Percentiles rank a stretch among this genome's conserved stretches.
phyloP scores from a whole-genome alignment of 2,113 vertebrate species.

The Bubalus kerabau region DNA sequence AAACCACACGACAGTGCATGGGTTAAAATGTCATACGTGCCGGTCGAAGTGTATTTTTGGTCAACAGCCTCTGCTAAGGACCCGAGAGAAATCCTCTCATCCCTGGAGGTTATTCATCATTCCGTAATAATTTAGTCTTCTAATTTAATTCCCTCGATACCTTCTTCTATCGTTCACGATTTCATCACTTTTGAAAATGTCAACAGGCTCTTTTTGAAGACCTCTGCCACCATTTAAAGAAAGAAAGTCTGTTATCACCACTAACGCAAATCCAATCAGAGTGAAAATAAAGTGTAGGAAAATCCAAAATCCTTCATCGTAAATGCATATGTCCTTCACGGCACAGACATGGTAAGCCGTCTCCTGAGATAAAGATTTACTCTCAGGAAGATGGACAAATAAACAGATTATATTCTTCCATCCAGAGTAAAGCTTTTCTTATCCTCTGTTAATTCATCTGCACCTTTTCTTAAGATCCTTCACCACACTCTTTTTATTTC shows the following conservation, averaged over 20 bases:
- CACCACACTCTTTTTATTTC: not conserved
- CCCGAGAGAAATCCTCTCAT: not conserved
- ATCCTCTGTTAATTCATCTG: not conserved
- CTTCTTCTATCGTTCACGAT: not conserved
- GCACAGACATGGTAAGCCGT: fast-evolving
- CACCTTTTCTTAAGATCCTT: not conserved
- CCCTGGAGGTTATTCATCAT: not conserved
- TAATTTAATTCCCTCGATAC: too few species aligned
- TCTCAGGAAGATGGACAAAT: not conserved
- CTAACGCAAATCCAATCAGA: fast-evolving
- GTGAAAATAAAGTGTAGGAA: not conserved
- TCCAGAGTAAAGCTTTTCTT: not conserved
- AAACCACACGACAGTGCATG: fast-evolving
- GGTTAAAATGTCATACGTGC: not conserved
- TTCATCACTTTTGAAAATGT: not conserved
- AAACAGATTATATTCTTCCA: not conserved
- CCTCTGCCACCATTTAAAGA: not conserved
- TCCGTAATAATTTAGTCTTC: not conserved
- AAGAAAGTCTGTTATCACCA: not conserved
- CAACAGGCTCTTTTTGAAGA: not conserved
- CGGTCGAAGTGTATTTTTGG: not conserved
- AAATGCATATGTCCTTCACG: fast-evolving
- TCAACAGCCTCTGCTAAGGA: not conserved
- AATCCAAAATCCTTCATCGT: not conserved
- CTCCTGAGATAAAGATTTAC: not conserved